phyloP scores from a whole-genome alignment of 2,888 invertebrate genomes.

The Malachius bipustulatus region DNA sequence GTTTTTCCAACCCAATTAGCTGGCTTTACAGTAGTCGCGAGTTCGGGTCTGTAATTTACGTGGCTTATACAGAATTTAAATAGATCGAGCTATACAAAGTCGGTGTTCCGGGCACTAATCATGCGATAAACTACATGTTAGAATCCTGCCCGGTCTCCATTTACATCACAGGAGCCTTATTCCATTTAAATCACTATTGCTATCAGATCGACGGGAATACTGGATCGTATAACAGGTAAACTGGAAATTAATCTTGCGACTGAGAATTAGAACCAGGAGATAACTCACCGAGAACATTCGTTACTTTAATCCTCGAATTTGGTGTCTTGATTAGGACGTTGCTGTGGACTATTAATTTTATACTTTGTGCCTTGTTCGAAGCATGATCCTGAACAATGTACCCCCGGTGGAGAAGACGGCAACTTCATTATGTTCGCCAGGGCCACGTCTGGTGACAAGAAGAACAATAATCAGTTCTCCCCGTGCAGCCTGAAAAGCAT shows the following conservation, averaged over 20 bases:
- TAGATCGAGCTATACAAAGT: too few relatives aligned
- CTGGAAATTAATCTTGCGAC: not conserved
- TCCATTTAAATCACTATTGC: too few relatives aligned
- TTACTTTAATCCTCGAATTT: not conserved
- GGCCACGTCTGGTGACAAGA: constrained; percentile 95
- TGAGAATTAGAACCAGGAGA: not conserved
- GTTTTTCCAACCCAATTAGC: too few relatives aligned
- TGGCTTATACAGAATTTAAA: too few relatives aligned
- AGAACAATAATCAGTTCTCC: constrained; percentile 96
- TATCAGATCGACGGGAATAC: not conserved
- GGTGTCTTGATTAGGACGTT: not conserved
- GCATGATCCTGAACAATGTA: constrained; percentile 92
- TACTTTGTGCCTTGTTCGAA: constrained; percentile 39
- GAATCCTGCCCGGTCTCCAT: too few relatives aligned
- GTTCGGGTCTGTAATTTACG: too few relatives aligned
- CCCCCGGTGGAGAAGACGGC: constrained; percentile 91
- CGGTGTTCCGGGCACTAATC: too few relatives aligned
- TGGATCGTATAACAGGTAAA: not conserved
- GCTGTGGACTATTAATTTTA: constrained; percentile 10
- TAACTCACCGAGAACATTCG: not conserved
- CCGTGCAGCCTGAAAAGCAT: constrained; percentile 88
- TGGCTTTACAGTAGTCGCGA: too few relatives aligned
- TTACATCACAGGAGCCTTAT: too few relatives aligned
- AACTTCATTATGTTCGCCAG: constrained; percentile 99
- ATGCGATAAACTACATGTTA: too few relatives aligned